Percentiles rank a stretch among this genome's conserved stretches.
phyloP scores from a whole-genome alignment of 2,888 invertebrate species.

The Melipona beecheii region DNA sequence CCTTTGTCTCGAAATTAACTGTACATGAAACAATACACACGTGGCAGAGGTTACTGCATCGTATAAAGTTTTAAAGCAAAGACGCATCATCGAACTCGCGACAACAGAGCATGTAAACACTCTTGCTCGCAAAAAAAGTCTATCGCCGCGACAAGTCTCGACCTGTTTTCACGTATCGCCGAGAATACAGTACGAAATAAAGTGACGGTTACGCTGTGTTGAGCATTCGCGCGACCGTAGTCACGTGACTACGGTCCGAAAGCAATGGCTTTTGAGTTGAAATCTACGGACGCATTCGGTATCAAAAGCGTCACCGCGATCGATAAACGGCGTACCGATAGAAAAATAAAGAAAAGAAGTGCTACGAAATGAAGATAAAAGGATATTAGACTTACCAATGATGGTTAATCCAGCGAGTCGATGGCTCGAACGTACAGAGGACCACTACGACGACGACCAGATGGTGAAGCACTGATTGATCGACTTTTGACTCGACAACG shows the following conservation, averaged over 20 bases:
- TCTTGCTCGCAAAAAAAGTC: not conserved
- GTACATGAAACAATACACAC: not conserved
- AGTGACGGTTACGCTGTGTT: not conserved
- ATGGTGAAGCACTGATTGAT: conserved; percentile 64
- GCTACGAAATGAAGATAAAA: not conserved
- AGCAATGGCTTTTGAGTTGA: conserved; percentile 41
- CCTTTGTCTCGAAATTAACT: not conserved
- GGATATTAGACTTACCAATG: conserved; percentile 68
- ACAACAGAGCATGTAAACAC: not conserved
- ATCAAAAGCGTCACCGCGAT: not conserved
- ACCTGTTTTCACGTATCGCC: not conserved
- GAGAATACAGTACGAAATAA: not conserved
- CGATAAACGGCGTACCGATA: not conserved
- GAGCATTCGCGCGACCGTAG: conserved; percentile 24
- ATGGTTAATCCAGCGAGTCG: conserved; percentile 63
- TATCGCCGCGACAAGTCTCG: too few relatives aligned
- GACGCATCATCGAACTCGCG: not conserved
- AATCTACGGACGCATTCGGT: not conserved
- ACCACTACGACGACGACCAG: conserved; percentile 52
- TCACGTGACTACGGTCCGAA: conserved; percentile 50
- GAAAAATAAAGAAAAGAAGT: not conserved
- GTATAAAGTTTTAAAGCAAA: not conserved
- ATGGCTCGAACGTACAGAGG: conserved; percentile 43
- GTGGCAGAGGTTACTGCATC: not conserved
- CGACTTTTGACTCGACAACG: conserved; percentile 68